A percentile compares a stretch with the other conserved stretches of the same genome.
These are phyloP conservation scores for Hipposideros larvatus DNA, from an alignment of 2,797 vertebrate species.

Conservation along the genomic window DNA sequence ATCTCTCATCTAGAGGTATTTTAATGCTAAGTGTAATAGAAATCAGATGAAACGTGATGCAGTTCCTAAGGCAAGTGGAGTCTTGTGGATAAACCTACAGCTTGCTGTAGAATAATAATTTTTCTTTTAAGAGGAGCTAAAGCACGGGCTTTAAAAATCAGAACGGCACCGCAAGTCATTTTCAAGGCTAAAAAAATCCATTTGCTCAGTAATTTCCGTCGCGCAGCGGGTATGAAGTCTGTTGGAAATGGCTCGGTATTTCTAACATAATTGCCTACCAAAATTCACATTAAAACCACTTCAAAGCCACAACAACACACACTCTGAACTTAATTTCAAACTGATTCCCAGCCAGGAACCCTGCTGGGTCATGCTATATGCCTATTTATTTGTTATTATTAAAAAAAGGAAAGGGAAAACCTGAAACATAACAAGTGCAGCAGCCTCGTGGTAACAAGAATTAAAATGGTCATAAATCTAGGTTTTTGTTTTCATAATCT, in stretches of 20 bases:
- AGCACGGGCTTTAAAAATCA: constrained; percentile 43
- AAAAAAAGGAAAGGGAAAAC: constrained; percentile 41
- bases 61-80: neutral
- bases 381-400: constrained; percentile 72
- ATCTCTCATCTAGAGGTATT: constrained; percentile 15
- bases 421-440: neutral
- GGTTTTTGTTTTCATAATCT: neutral
- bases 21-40: constrained; percentile 34
- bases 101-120: constrained; percentile 38
- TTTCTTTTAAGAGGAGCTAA: constrained; percentile 50
- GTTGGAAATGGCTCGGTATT: constrained; percentile 72
- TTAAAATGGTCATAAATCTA: constrained; percentile 16
- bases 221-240: constrained; percentile 74
- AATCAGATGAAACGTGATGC: constrained; percentile 42
- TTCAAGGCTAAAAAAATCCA: constrained; percentile 77
- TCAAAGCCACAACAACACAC: constrained; percentile 74
- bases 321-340: constrained; percentile 78
- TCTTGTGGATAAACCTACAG: neutral
- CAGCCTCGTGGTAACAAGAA: constrained; percentile 56
- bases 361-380: constrained; percentile 65
- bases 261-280: constrained; percentile 78
- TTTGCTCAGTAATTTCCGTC: constrained; percentile 44
- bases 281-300: constrained; percentile 78
- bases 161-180: neutral
- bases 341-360: constrained; percentile 64